These are phyloP conservation scores for Leptinotarsa defecta DNA, from an alignment of 1,140 invertebrate genomes.

Conservation along the genomic window DNA sequence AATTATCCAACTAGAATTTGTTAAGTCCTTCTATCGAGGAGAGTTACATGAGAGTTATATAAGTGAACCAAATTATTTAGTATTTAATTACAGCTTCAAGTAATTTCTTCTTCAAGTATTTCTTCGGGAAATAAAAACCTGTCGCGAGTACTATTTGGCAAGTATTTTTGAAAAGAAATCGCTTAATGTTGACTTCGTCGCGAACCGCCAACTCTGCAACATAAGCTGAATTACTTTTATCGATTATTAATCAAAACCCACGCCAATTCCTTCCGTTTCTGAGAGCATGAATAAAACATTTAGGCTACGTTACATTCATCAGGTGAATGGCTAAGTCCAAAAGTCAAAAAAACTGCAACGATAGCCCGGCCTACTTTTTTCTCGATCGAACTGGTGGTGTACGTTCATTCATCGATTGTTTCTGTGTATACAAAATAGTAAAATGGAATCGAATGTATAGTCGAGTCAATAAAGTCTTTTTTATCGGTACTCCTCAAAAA, in stretches of 20 bases:
- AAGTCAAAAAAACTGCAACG: background rate
- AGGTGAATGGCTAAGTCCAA: background rate
- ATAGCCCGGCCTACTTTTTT: background rate
- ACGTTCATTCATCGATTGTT: conserved; percentile 3
- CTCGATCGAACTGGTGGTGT: background rate
- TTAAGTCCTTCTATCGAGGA: too few species aligned
- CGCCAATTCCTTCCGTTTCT: background rate
- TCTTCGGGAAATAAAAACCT: too few species aligned
- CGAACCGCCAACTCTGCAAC: background rate
- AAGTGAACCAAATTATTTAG: too few species aligned
- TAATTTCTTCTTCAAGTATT: too few species aligned
- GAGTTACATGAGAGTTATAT: too few species aligned
- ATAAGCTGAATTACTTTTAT: background rate
- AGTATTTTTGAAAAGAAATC: too few species aligned
- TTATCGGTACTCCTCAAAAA: too few species aligned
- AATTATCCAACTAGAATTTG: too few species aligned
- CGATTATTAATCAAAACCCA: background rate
- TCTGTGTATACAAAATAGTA: background rate
- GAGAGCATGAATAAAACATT: conserved; percentile 1
- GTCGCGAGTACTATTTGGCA: too few species aligned
- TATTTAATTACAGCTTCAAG: too few species aligned
- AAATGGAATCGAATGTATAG: background rate
- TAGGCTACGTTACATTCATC: background rate
- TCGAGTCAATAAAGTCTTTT: too few species aligned
- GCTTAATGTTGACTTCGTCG: too few species aligned